These are phyloP conservation scores for Epistrophe eligans DNA, from an alignment of 2,888 invertebrate species.

Conservation along the genomic window DNA sequence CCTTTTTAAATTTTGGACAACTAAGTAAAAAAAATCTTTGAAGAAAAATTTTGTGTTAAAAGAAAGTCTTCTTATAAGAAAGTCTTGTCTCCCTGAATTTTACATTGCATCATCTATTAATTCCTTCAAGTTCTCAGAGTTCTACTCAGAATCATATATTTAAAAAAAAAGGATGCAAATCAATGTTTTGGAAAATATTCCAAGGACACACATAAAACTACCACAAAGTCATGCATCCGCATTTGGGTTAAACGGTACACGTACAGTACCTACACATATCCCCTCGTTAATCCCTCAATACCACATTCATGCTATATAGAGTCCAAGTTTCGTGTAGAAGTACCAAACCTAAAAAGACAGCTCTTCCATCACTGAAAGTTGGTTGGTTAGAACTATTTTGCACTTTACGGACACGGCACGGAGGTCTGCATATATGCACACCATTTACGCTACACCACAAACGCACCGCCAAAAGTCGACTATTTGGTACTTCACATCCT, in stretches of 20 bases:
- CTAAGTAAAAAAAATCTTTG: too few species aligned
- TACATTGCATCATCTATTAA: too few species aligned
- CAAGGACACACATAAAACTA: constrained; percentile 35
- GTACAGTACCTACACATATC: too few species aligned
- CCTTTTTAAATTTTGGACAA: too few species aligned
- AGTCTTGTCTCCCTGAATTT: too few species aligned
- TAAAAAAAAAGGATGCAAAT: constrained; percentile 17
- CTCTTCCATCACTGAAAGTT: constrained; percentile 32
- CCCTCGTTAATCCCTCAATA: constrained; percentile 26
- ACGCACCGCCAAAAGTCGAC: constrained; percentile 47
- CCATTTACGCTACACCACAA: constrained; percentile 23
- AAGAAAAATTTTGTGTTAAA: too few species aligned
- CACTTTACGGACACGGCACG: constrained; percentile 28
- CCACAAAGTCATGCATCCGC: constrained; percentile 54
- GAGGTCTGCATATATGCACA: constrained; percentile 1
- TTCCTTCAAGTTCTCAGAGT: too few species aligned
- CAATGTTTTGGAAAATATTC: constrained; percentile 43
- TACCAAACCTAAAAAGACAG: neutral
- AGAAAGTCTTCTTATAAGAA: too few species aligned
- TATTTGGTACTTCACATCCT: constrained; percentile 35
- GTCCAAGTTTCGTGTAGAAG: neutral
- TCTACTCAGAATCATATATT: too few species aligned
- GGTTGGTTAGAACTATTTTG: constrained; percentile 36
- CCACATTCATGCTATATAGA: neutral
- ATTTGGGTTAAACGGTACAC: constrained; percentile 58